These are phyloP conservation scores for Tragelaphus imberbis DNA, from an alignment of 2,113 vertebrate species.

Conservation along the genomic window DNA sequence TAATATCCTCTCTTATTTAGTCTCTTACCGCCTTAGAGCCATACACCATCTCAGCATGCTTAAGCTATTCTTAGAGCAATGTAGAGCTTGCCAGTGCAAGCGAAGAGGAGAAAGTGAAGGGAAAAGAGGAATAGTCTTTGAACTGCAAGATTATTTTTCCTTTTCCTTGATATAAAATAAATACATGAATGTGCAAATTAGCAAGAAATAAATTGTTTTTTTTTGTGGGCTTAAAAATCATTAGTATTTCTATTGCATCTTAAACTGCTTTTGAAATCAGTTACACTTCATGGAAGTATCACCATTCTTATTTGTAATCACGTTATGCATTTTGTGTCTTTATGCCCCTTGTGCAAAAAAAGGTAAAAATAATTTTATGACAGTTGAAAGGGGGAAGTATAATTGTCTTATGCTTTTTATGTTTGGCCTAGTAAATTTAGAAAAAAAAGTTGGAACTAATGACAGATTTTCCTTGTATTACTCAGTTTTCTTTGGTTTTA, in stretches of 20 bases:
- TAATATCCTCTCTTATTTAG: not conserved
- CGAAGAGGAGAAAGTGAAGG: not conserved
- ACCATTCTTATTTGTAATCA: not conserved
- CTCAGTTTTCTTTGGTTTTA: not conserved
- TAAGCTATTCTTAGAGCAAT: not conserved
- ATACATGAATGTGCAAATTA: not conserved
- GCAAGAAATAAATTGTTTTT: not conserved
- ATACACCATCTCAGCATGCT: not conserved
- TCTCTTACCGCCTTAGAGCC: not conserved
- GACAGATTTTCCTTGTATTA: not conserved
- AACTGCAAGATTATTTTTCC: not conserved
- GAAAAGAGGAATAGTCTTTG: not conserved
- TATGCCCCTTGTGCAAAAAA: not conserved
- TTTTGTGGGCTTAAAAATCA: not conserved
- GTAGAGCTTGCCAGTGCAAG: not conserved
- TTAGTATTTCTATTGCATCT: not conserved
- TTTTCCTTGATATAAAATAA: not conserved
- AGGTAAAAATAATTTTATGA: not conserved
- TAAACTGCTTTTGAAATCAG: constrained; percentile 1
- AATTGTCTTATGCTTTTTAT: not conserved
- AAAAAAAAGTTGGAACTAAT: not conserved
- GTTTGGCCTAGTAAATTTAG: not conserved
- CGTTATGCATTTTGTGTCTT: not conserved
- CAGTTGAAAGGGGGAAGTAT: not conserved
- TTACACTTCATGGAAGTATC: not conserved